phyloP scores from a whole-genome alignment of 1,140 invertebrate species.

The Cataglyphis hispanica region DNA sequence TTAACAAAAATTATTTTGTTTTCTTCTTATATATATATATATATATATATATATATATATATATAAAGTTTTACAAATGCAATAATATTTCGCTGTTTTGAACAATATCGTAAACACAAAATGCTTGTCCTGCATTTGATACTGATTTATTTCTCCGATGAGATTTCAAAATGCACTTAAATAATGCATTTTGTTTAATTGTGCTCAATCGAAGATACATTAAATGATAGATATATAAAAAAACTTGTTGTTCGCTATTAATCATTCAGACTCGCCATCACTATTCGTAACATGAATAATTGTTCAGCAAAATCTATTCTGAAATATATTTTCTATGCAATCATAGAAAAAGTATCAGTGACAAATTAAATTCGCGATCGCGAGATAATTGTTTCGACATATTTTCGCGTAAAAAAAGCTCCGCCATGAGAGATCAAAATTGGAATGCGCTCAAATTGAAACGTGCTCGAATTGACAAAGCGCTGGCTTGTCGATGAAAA shows the following conservation, averaged over 20 bases:
- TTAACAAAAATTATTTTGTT: conserved; percentile 2
- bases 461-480: conserved; percentile 47
- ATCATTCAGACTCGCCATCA: background rate
- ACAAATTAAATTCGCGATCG: conserved; percentile 34
- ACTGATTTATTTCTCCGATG: background rate
- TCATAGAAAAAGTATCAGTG: conserved; percentile 23
- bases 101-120: background rate
- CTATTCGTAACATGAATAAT: conserved; percentile 20
- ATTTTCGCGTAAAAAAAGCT: conserved; percentile 36
- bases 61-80: background rate
- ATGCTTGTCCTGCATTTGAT: background rate
- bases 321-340: conserved; percentile 16
- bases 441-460: conserved; percentile 45
- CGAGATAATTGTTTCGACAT: conserved; percentile 49
- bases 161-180: background rate
- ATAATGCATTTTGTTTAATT: background rate
- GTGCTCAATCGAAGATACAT: background rate
- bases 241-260: conserved; percentile 21
- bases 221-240: conserved; percentile 5
- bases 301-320: background rate
- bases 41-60: background rate
- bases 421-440: conserved; percentile 27
- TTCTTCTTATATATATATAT: background rate
- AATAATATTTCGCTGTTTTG: background rate
- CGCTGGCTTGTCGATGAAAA: conserved; percentile 50